Base-by-base conservation (phyloP, 2,113 vertebrate genomes). In the Equus quagga region DNA sequence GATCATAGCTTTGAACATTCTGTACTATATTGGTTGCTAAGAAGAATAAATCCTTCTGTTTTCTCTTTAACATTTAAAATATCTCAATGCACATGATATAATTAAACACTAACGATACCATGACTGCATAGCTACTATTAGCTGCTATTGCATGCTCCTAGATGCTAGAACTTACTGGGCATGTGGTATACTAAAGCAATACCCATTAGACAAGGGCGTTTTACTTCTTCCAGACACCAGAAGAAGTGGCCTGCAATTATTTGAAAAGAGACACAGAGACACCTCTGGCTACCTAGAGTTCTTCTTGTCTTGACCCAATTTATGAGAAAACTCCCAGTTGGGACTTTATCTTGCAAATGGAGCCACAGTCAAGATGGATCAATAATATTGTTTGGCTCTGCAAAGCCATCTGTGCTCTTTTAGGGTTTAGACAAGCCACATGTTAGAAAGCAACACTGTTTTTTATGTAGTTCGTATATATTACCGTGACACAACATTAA, bases 101-200 rank as follows among this genome's bases (percentile, higher is more conserved):
- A 94, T 86, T 46, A 95, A 95, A 97, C 96, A 97, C 85, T 64
- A 87, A 56, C 56, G 65, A 84, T 65, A 85, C 96, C 76, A 58
- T 96, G 70, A 95, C 72, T 94, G 96, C 96, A 95, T 82, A 96
- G 95, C 87, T 96, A 36, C 58, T 58, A 64, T 70, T 96, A 97
- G 89, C 91, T 82, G 94, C 94, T 46, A 28, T 86, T 98, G 98
- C 97, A 98, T 98, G 98, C 85, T 98, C 97, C 92, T 97, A 92
- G 92, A 97, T 95, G 96, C 91, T 98, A 96, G 97, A 95, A 98
- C 91, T 70, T 93, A 75, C 0, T 69, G 91, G 96, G 97, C 97
- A 98, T 95, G 97, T 95, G 85, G 91, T 85, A 94, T 89, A 69
- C 95, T 79, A 89, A 97, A 96, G 95, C 96, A 90, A 96, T 96